phyloP scores from a whole-genome alignment of 2,113 vertebrate genomes.

The Pelvicachromis taeniatus region DNA sequence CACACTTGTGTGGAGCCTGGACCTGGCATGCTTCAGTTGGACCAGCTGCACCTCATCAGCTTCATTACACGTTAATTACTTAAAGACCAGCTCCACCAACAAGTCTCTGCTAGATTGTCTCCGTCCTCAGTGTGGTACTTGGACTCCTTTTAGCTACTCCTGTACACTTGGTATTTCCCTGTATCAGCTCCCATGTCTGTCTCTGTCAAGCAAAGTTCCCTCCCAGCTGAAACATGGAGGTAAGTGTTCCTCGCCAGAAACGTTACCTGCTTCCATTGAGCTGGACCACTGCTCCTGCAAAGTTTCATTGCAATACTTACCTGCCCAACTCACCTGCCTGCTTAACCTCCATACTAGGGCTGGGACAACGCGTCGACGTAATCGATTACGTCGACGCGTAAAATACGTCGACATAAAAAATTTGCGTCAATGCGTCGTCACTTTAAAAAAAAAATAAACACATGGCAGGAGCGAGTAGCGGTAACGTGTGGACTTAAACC shows the following conservation, averaged over 20 bases:
- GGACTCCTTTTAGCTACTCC: background rate
- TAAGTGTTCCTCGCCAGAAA: background rate
- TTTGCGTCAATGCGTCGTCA: too few relatives aligned
- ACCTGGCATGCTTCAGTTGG: background rate
- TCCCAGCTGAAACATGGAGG: background rate
- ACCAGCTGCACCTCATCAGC: background rate
- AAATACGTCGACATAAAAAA: too few relatives aligned
- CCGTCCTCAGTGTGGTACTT: background rate
- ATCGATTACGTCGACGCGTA: too few relatives aligned
- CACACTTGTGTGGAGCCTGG: too few relatives aligned
- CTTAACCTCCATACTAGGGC: background rate
- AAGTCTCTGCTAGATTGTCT: background rate
- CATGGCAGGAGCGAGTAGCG: too few relatives aligned
- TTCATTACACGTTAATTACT: background rate
- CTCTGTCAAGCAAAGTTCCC: background rate
- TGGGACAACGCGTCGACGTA: too few relatives aligned
- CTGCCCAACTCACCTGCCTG: background rate
- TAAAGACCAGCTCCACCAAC: background rate
- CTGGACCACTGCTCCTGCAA: background rate
- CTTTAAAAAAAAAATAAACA: too few relatives aligned
- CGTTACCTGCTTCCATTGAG: background rate
- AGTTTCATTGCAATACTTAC: background rate
- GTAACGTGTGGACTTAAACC: too few relatives aligned
- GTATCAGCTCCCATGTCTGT: background rate
- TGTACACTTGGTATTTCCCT: background rate